Conservation (phyloP, 2,888 invertebrate species). For the Gymnocheta viridis region DNA sequence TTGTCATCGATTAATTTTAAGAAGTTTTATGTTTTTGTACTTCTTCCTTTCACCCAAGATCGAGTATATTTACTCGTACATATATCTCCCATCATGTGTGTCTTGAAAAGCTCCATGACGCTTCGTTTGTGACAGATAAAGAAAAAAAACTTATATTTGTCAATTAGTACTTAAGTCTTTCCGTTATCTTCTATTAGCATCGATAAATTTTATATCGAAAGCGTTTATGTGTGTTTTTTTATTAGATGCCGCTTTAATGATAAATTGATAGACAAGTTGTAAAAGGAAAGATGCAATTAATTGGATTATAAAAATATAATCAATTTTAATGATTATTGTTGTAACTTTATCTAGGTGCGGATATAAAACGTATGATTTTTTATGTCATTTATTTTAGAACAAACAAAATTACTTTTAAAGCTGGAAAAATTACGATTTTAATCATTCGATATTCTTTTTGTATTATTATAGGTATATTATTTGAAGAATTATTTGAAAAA, state of each 20-base stretch:
- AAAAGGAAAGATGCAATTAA: neutral
- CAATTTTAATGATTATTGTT: neutral
- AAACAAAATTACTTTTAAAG: neutral
- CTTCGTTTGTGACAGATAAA: neutral
- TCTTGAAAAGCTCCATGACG: neutral
- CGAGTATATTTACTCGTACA: neutral
- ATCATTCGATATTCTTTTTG: no score
- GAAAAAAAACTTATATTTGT: neutral
- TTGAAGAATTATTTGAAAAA: no score
- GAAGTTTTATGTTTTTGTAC: conserved; percentile 11
- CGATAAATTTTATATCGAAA: neutral
- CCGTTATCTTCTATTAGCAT: neutral
- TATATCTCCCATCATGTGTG: neutral
- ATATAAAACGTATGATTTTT: neutral
- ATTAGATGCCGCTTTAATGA: neutral
- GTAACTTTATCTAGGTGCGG: neutral
- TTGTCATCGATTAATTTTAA: conserved; percentile 10
- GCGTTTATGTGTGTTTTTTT: neutral
- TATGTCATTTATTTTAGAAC: neutral
- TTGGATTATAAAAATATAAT: conserved; percentile 4
- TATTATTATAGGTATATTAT: no score
- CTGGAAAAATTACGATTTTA: no score
- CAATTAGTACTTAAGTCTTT: conserved; percentile 24
- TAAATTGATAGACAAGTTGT: neutral
- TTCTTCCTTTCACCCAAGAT: neutral